Evolutionary conservation across 2,113 vertebrate genomes (phyloP), one percentile per base, ranked within the genome.

Genomic region (Planiliza haematocheilus): DNA sequence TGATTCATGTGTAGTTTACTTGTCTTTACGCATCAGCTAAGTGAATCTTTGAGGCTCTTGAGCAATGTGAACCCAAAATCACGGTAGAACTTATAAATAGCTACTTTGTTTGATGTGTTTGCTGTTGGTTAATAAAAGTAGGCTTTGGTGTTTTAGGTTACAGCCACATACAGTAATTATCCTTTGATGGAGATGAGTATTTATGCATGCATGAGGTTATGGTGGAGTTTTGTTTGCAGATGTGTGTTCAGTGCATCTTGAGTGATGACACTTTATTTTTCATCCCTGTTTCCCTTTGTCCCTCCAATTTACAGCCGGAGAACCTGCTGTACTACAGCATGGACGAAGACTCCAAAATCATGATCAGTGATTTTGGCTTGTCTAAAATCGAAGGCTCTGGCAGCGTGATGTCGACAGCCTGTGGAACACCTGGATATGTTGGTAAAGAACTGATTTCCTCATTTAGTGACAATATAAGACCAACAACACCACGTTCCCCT

Each of bases 291-390:
- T 45, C 6, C 76, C 10, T 53, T 8, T 39, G 24, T 76, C 49
- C 14, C 21, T 49, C 21, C n/a, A 57, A 46, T 17, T 16, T 16
- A 0, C 53, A 99, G 97, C 98, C 98, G 1, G 98, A 99, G 93
- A 99, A 99, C 84, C 93, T 99, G 88, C 93, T 99, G 11, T 99
- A 99, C 84, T 96, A 98, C 92, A 99, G 96, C 86, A 94, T 97
- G 93, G 97, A 97, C 0, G 96, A 98, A 83, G 97, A 99, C 89
- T 98, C 98, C 71, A 99, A 98, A 88, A 99, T 99, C 91, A 99
- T 99, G 98, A 99, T 99, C 91, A 99, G 97, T 0, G 97, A 99
- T 90, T 99, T 99, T 0, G 98, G 98, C 18, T 91, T 99, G 65
- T 99, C 98, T 0, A 99, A 99, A 93, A 97, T 99, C 0, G 97